Evolutionary conservation across 2,113 vertebrate genomes (phyloP).

Genomic region (Caranx melampygus): DNA sequence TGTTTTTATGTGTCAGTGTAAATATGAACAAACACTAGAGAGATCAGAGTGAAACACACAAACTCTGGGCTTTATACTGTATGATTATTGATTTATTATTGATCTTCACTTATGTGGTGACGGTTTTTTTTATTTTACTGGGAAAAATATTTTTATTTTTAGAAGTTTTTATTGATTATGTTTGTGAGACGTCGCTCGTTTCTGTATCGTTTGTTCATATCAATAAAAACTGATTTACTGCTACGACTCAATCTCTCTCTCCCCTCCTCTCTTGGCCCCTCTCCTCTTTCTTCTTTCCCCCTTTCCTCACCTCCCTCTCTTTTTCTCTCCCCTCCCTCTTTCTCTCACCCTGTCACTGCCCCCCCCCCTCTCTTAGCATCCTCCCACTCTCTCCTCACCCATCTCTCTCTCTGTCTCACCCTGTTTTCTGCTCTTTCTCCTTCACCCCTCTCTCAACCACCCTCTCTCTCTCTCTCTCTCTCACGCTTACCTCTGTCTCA

Average conservation of each 20-base stretch:
- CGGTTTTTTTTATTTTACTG: conserved; percentile 48
- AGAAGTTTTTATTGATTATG: conserved; percentile 21
- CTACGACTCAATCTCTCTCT: background rate
- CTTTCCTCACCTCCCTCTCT: background rate
- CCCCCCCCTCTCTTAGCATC: background rate
- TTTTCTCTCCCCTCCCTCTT: background rate
- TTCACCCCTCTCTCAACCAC: background rate
- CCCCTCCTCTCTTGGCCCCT: background rate
- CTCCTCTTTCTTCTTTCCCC: background rate
- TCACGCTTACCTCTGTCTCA: no score
- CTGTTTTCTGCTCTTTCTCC: no score
- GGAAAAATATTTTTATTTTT: conserved; percentile 21
- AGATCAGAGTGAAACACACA: background rate
- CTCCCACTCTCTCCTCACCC: background rate
- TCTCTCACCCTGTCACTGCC: background rate
- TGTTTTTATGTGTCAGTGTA: conserved; percentile 27
- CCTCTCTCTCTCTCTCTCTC: background rate
- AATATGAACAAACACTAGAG: conserved; percentile 16
- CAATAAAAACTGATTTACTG: conserved; percentile 89
- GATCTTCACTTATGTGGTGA: conserved; percentile 36
- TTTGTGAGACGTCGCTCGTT: conserved; percentile 76
- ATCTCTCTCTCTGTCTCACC: background rate
- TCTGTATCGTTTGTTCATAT: conserved; percentile 91
- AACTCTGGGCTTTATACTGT: conserved; percentile 16
- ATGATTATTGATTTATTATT: background rate